Evolutionary conservation across 2,797 vertebrate species (phyloP).

Genomic region (Hippopotamyrus pictus): DNA sequence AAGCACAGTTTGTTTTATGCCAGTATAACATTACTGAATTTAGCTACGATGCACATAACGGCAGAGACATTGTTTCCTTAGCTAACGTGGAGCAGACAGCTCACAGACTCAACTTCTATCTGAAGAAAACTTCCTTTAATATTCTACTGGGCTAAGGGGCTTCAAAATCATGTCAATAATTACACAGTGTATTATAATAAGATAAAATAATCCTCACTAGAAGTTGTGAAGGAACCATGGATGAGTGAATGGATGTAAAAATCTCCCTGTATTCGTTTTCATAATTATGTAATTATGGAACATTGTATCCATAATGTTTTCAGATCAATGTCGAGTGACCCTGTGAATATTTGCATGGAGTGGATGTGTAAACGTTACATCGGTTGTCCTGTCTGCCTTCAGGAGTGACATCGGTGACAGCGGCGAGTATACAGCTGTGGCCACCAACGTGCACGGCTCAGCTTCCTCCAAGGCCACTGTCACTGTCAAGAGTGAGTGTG

Average conservation of each 20-base stretch:
- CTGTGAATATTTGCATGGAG: background rate
- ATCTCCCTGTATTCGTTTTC: background rate
- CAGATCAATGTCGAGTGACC: background rate
- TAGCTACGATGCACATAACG: background rate
- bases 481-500: slow-evolving; percentile 65
- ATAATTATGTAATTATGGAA: background rate
- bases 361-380: background rate
- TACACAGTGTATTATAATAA: background rate
- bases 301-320: background rate
- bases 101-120: background rate
- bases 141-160: background rate
- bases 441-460: slow-evolving; percentile 79
- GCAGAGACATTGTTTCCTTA: background rate
- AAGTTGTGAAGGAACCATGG: background rate
- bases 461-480: slow-evolving; percentile 76
- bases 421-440: slow-evolving; percentile 85
- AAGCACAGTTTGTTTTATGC: background rate
- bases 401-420: slow-evolving; percentile 83
- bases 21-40: background rate
- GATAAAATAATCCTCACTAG: background rate
- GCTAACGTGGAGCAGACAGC: background rate
- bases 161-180: background rate
- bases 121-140: background rate
- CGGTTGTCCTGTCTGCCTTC: background rate
- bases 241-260: background rate